phyloP scores from a whole-genome alignment of 2,888 invertebrate species.

The Drosophila macrospina region DNA sequence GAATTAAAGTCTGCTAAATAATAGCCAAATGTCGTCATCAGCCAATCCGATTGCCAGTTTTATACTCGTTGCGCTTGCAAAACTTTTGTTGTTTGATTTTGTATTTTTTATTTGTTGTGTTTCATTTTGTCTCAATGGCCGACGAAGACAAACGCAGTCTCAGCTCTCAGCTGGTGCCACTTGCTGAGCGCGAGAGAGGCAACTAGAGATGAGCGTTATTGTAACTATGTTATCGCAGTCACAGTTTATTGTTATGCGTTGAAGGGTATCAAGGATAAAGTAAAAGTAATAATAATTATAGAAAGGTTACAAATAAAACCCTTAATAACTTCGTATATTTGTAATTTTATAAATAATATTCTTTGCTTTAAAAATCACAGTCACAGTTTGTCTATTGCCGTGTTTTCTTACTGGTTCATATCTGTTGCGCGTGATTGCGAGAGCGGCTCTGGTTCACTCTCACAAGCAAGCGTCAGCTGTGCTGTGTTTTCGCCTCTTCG shows the following conservation, averaged over 20 bases:
- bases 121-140: constrained; percentile 65
- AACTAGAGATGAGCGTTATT: constrained; percentile 38
- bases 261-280: not conserved
- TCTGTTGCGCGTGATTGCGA: constrained; percentile 28
- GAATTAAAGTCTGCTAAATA: constrained; percentile 39
- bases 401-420: constrained; percentile 21
- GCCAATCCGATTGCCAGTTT: constrained; percentile 37
- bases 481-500: constrained; percentile 31
- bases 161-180: constrained; percentile 46
- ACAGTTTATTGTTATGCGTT: not conserved
- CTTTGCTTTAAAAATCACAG: too few species aligned
- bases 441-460: constrained; percentile 32
- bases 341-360: not conserved
- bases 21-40: constrained; percentile 59
- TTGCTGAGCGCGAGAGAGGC: constrained; percentile 37
- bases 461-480: constrained; percentile 63
- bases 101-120: constrained; percentile 56
- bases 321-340: not conserved
- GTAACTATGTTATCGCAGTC: constrained; percentile 2
- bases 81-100: constrained; percentile 63
- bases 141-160: constrained; percentile 46
- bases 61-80: constrained; percentile 56
- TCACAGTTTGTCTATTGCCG: not conserved
- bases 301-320: not conserved
- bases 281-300: not conserved